A percentile compares a stretch with the other conserved stretches of the same genome.
Evolutionary conservation across 2,113 vertebrate genomes (phyloP).

Genomic region (Glaucomys volans): DNA sequence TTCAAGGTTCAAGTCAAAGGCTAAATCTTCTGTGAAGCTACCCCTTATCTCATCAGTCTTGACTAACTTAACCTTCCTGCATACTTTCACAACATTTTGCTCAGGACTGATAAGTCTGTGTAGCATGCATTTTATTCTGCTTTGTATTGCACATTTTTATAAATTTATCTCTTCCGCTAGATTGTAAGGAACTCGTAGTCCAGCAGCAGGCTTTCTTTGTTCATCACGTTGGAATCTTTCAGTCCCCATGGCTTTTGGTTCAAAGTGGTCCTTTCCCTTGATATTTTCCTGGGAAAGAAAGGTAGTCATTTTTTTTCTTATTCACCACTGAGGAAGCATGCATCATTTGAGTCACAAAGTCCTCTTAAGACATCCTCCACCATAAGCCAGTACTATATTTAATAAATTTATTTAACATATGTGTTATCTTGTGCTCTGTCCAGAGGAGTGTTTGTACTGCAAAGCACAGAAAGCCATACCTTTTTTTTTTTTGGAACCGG

Average conservation of each 20-base stretch:
- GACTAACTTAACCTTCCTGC: slow-evolving; percentile 13
- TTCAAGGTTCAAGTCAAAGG: not conserved
- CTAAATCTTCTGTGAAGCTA: slow-evolving; percentile 5
- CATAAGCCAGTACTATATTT: not conserved
- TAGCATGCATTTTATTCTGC: not conserved
- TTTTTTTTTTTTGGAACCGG: no score
- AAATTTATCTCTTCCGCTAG: not conserved
- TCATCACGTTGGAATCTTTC: not conserved
- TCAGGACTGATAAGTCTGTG: not conserved
- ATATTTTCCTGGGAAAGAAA: not conserved
- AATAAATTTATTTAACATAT: not conserved
- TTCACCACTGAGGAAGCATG: not conserved
- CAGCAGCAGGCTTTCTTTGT: not conserved
- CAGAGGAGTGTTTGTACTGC: not conserved
- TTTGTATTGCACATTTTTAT: not conserved
- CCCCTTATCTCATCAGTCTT: not conserved
- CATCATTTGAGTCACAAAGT: not conserved
- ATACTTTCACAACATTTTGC: not conserved
- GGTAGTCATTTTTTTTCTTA: slow-evolving; percentile 7
- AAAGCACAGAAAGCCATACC: not conserved
- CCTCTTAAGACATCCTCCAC: slow-evolving; percentile 11
- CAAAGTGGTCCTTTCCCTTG: not conserved
- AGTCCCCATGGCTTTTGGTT: not conserved
- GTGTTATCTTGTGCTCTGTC: not conserved
- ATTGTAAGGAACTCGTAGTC: not conserved